These are phyloP conservation scores for Hedychridium roseum DNA, from an alignment of 2,888 invertebrate genomes.

Conservation along the genomic window DNA sequence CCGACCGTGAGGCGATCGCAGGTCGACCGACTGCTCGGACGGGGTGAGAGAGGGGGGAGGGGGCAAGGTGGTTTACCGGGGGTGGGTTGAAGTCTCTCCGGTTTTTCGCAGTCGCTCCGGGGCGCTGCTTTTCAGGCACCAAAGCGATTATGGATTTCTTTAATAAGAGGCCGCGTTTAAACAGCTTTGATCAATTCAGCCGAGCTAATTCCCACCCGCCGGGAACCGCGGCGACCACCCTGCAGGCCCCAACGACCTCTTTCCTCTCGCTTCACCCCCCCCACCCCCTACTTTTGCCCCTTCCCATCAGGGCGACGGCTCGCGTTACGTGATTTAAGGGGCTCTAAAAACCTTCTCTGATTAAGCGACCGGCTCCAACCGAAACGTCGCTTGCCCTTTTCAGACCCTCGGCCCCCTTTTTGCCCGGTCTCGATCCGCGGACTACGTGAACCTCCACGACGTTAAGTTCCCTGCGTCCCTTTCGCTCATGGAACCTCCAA, in stretches of 20 bases:
- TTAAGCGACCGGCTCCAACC: slow-evolving; percentile 52
- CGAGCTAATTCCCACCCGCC: slow-evolving; percentile 55
- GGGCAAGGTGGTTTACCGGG: neutral
- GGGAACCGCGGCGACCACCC: slow-evolving; percentile 37
- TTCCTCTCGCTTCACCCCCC: slow-evolving; percentile 4
- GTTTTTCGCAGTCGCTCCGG: slow-evolving; percentile 28
- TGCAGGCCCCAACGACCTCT: neutral
- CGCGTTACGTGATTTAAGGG: slow-evolving; percentile 58
- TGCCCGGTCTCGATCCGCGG: slow-evolving; percentile 30
- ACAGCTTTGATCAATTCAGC: slow-evolving; percentile 60
- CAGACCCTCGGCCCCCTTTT: slow-evolving; percentile 39
- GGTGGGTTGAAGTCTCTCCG: slow-evolving; percentile 26
- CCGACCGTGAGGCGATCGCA: no score
- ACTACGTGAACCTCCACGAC: slow-evolving; percentile 30
- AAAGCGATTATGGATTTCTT: slow-evolving; percentile 59
- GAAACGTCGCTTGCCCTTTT: slow-evolving; percentile 54
- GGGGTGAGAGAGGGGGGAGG: slow-evolving; percentile 6
- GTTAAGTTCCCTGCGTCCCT: no score
- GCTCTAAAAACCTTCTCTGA: slow-evolving; percentile 59
- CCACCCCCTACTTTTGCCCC: slow-evolving; percentile 16
- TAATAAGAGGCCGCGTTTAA: slow-evolving; percentile 59
- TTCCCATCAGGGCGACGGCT: slow-evolving; percentile 42
- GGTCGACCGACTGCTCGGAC: neutral
- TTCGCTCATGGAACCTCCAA: no score
- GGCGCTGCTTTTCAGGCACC: slow-evolving; percentile 35